These are phyloP conservation scores for Holocentrus rufus DNA, from an alignment of 2,797 vertebrate genomes.

Conservation along the genomic window DNA sequence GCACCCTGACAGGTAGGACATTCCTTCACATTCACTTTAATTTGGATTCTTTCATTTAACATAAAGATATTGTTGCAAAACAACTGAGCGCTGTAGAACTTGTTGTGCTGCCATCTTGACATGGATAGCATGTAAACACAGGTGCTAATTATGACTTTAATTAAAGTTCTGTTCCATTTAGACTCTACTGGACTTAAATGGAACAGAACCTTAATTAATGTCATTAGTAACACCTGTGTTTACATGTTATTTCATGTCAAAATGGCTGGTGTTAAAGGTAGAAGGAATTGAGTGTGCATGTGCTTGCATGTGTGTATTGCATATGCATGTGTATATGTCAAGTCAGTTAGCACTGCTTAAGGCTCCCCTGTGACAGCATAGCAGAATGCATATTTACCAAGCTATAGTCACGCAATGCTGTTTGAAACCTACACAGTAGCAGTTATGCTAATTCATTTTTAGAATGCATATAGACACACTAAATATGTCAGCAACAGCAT, in stretches of 20 bases:
- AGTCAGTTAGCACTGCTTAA: background rate
- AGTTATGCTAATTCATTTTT: background rate
- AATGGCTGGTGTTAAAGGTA: too few species aligned
- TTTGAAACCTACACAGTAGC: background rate
- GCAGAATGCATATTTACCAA: constrained; percentile 4
- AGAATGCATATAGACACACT: background rate
- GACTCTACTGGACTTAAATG: too few species aligned
- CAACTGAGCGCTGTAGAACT: too few species aligned
- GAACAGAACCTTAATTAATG: too few species aligned
- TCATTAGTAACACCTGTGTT: too few species aligned
- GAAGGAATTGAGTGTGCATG: too few species aligned
- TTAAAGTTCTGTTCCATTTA: too few species aligned
- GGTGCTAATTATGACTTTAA: too few species aligned
- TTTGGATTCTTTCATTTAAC: background rate
- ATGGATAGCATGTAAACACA: too few species aligned
- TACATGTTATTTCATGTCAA: too few species aligned
- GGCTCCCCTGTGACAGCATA: background rate
- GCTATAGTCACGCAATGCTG: constrained; percentile 1
- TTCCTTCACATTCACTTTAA: background rate
- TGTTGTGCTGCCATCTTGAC: too few species aligned
- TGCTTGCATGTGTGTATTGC: background rate
- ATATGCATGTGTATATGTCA: background rate
- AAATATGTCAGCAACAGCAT: constrained; percentile 4
- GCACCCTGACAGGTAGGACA: constrained; percentile 31
- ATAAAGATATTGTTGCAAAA: too few species aligned